These are phyloP conservation scores for Vireo altiloquus DNA, from an alignment of 2,113 vertebrate genomes.

Conservation along the genomic window DNA sequence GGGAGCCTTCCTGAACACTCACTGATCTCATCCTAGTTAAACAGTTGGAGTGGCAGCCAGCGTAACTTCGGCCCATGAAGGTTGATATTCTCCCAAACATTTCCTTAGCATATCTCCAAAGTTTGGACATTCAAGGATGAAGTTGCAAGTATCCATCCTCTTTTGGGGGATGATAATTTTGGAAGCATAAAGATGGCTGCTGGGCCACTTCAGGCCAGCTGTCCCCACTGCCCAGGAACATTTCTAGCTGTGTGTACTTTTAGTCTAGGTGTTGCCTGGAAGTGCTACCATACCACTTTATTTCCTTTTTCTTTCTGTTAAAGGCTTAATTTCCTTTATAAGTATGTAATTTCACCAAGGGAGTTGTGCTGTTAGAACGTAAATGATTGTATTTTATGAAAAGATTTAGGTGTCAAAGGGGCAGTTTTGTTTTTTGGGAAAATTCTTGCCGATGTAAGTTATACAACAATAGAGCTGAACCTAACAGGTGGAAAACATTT, in stretches of 20 bases:
- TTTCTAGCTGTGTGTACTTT: background rate
- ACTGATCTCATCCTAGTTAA: background rate
- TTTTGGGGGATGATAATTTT: background rate
- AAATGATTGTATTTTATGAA: background rate
- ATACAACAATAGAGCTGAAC: background rate
- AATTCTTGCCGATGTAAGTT: background rate
- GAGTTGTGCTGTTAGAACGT: background rate
- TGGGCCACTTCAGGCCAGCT: background rate
- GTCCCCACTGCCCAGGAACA: background rate
- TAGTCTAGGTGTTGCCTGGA: background rate
- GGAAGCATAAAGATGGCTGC: background rate
- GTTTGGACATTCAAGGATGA: background rate
- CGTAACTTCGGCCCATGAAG: fast-evolving
- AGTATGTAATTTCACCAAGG: background rate
- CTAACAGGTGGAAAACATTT: background rate
- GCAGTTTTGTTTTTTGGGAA: background rate
- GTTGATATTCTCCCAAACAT: background rate
- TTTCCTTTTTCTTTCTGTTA: background rate
- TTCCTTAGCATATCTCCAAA: background rate
- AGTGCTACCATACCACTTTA: background rate
- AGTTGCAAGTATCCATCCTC: background rate
- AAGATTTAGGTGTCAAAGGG: background rate
- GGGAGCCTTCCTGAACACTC: background rate
- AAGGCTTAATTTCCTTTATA: background rate
- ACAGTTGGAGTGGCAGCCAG: background rate